Conservation (phyloP, 2,113 vertebrate genomes). For the Channa maculata region DNA sequence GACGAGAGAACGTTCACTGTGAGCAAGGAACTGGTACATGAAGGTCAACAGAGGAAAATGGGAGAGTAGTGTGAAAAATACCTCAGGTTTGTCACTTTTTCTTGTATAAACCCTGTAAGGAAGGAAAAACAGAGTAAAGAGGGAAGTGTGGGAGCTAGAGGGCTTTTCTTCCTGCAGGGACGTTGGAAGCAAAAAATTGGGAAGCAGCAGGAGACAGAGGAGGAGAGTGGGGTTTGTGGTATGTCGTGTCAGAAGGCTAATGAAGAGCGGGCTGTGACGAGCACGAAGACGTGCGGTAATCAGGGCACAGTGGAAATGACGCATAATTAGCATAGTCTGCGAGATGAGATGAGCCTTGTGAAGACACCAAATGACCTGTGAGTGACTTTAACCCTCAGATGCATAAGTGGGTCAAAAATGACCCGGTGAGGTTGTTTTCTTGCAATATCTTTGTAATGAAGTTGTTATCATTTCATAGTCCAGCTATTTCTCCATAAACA, state of each 20-base stretch:
- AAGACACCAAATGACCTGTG: slow-evolving; percentile 2
- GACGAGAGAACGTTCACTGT: too few relatives aligned
- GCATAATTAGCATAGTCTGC: background rate
- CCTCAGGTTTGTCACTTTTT: slow-evolving; percentile 8
- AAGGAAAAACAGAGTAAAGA: slow-evolving; percentile 24
- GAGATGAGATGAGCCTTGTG: background rate
- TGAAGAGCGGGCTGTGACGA: slow-evolving; percentile 20
- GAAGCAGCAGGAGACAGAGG: background rate
- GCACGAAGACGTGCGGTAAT: slow-evolving; percentile 22
- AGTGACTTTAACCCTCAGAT: background rate
- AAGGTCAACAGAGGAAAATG: slow-evolving; percentile 7
- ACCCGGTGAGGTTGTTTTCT: too few relatives aligned
- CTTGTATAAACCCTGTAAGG: background rate
- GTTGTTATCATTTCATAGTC: too few relatives aligned
- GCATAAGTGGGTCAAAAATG: too few relatives aligned
- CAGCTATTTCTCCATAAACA: too few relatives aligned
- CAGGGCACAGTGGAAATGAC: slow-evolving; percentile 6
- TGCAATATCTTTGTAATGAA: too few relatives aligned
- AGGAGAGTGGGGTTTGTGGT: slow-evolving; percentile 26
- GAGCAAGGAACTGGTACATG: background rate
- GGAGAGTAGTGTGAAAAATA: background rate
- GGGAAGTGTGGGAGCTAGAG: slow-evolving; percentile 16
- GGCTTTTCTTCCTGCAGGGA: slow-evolving; percentile 26
- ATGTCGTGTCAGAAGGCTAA: slow-evolving; percentile 24
- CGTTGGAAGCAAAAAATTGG: slow-evolving; percentile 11